Conservation (phyloP, 2,797 vertebrate genomes). For the Mormyrus hasselquistii region DNA sequence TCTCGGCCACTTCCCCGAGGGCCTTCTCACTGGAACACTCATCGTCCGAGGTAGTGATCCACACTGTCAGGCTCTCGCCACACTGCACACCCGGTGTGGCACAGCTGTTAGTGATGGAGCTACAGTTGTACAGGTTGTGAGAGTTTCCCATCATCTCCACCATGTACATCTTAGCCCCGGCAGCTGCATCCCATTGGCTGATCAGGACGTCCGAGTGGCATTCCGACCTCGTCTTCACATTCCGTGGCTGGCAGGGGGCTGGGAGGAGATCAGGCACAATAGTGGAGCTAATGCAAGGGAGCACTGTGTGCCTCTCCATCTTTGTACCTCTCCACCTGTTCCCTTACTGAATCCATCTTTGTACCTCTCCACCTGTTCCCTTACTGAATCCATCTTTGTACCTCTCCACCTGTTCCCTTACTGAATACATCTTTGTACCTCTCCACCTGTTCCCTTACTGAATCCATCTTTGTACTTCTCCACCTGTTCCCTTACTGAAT, state of each 20-base stretch:
- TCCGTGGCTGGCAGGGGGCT: slow-evolving; percentile 68
- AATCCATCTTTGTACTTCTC: too few species aligned
- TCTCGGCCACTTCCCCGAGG: slow-evolving; percentile 50
- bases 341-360: too few species aligned
- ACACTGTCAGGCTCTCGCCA: slow-evolving; percentile 58
- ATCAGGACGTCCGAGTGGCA: slow-evolving; percentile 49
- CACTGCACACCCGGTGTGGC: slow-evolving; percentile 52
- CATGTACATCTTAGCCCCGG: slow-evolving; percentile 55
- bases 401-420: too few species aligned
- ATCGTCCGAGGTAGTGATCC: slow-evolving; percentile 55
- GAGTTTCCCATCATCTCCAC: slow-evolving; percentile 58
- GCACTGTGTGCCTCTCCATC: background rate
- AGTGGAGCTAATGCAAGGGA: background rate
- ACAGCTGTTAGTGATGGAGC: slow-evolving; percentile 56
- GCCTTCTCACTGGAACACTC: slow-evolving; percentile 54
- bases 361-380: too few species aligned
- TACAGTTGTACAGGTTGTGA: slow-evolving; percentile 55
- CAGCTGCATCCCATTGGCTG: slow-evolving; percentile 59
- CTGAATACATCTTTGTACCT: too few species aligned
- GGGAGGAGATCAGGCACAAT: slow-evolving; percentile 10
- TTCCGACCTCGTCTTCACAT: slow-evolving; percentile 46
- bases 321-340: too few species aligned
- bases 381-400: too few species aligned
- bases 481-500: too few species aligned
- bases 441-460: too few species aligned